Percentiles rank a stretch among this genome's conserved stretches.
Evolutionary conservation across 2,888 invertebrate species (phyloP).

Genomic region (Minunthozetes semirufus): DNA sequence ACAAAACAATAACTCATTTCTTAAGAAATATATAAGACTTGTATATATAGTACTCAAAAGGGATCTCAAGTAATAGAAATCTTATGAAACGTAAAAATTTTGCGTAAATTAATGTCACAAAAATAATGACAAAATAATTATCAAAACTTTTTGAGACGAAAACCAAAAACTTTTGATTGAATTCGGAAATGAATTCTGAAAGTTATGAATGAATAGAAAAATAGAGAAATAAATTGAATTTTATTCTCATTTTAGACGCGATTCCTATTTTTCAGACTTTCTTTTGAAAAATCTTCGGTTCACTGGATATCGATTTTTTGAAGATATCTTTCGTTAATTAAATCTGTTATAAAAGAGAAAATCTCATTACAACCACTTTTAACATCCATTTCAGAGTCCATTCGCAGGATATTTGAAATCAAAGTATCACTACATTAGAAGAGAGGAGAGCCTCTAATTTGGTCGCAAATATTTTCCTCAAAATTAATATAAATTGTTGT

Average conservation of each 20-base stretch:
- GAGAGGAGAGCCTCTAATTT: no score
- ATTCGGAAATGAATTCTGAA: background rate
- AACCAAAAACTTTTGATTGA: background rate
- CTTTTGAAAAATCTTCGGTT: background rate
- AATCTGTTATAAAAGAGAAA: background rate
- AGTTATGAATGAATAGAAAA: background rate
- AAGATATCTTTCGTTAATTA: background rate
- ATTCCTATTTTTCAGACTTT: background rate
- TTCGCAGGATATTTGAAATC: background rate
- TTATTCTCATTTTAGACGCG: background rate
- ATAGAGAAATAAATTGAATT: constrained; percentile 2
- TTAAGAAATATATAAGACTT: no score
- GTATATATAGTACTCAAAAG: no score
- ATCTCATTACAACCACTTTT: background rate
- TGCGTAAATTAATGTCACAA: no score
- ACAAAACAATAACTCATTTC: no score
- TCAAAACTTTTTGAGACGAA: background rate
- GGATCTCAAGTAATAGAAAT: no score
- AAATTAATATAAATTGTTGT: no score
- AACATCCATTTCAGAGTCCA: background rate
- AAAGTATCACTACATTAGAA: background rate
- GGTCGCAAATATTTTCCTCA: no score
- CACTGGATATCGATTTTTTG: background rate
- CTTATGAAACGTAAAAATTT: no score
- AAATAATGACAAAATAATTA: no score